phyloP scores from a whole-genome alignment of 2,113 vertebrate genomes.

The Toxostoma redivivum region DNA sequence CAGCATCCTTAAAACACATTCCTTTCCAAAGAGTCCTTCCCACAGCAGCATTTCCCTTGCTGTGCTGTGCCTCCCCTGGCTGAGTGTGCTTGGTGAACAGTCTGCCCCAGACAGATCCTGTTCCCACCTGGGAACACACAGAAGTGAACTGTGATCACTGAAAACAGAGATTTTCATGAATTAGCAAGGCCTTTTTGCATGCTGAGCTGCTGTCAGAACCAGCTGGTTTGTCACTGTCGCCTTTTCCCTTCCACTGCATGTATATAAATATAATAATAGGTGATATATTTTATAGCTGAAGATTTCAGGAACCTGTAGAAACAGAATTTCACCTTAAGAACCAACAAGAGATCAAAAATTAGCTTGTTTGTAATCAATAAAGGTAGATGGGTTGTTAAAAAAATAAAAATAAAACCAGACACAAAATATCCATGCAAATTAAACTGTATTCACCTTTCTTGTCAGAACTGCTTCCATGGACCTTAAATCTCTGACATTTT shows the following conservation, averaged over 20 bases:
- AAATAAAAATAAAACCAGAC: background rate
- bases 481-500: conserved; percentile 43
- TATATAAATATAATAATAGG: background rate
- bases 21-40: background rate
- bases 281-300: background rate
- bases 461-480: conserved; percentile 5
- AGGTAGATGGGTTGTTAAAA: background rate
- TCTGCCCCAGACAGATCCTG: background rate
- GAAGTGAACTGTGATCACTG: background rate
- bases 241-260: background rate
- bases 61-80: background rate
- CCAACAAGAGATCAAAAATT: conserved; percentile 9
- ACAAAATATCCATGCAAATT: conserved; percentile 49
- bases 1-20: background rate
- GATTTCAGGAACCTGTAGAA: background rate
- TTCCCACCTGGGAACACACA: background rate
- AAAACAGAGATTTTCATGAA: background rate
- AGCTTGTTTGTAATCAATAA: conserved; percentile 18
- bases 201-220: background rate
- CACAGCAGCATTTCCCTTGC: background rate
- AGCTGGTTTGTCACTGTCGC: background rate
- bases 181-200: background rate
- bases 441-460: conserved; percentile 44
- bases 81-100: background rate
- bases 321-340: conserved; percentile 48